Conservation (phyloP, 2,888 invertebrate genomes). For the Pandemis cinnamomeana region DNA sequence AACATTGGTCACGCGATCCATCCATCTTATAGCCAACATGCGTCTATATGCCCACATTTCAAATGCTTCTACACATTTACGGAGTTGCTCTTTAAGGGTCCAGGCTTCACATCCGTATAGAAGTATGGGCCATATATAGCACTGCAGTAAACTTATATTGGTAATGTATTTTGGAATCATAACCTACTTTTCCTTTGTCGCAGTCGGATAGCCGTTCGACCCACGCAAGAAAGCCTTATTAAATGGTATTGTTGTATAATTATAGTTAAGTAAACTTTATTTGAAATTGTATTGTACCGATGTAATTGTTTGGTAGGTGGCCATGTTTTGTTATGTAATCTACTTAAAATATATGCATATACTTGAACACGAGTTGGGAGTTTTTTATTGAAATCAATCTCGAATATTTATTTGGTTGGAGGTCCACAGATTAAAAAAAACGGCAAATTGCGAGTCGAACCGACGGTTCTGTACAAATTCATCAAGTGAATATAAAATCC, state of each 20-base stretch:
- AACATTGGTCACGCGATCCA: too few species aligned
- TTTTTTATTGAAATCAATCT: not conserved
- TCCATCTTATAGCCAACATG: too few species aligned
- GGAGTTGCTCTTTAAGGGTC: too few species aligned
- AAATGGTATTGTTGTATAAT: slow-evolving; percentile 10
- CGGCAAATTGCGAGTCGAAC: too few species aligned
- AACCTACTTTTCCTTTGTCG: not conserved
- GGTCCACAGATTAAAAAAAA: too few species aligned
- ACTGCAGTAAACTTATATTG: not conserved
- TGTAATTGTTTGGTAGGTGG: slow-evolving; percentile 23
- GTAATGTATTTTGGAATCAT: not conserved
- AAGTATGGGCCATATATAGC: too few species aligned
- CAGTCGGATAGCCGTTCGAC: not conserved
- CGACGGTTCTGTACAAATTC: too few species aligned
- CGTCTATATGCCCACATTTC: too few species aligned
- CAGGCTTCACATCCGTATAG: too few species aligned
- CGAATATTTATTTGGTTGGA: too few species aligned
- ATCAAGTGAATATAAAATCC: too few species aligned
- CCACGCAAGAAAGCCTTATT: slow-evolving; percentile 1
- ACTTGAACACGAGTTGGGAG: slow-evolving; percentile 1
- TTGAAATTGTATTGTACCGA: slow-evolving; percentile 25
- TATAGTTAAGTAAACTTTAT: slow-evolving; percentile 2
- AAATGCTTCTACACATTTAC: too few species aligned
- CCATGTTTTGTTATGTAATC: slow-evolving; percentile 38
- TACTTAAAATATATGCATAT: slow-evolving; percentile 39